These are phyloP conservation scores for Pterostichus madidus DNA, from an alignment of 2,888 invertebrate species.

Conservation along the genomic window DNA sequence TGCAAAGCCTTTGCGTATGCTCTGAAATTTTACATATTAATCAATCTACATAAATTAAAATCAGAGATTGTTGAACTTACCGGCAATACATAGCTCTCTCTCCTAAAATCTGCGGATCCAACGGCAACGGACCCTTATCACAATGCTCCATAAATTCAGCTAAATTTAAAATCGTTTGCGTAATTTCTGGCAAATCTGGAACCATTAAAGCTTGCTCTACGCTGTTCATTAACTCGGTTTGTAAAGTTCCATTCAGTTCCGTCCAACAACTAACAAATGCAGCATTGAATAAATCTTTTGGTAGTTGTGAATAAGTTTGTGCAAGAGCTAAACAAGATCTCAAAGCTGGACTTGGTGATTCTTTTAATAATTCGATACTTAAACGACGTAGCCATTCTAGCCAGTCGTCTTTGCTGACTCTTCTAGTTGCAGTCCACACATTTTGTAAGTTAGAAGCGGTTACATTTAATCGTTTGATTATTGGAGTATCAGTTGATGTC, in stretches of 20 bases:
- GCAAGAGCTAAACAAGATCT: constrained; percentile 94
- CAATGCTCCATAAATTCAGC: constrained; percentile 99
- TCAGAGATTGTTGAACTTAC: constrained; percentile 71
- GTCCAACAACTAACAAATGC: constrained; percentile 99
- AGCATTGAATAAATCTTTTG: constrained; percentile 97
- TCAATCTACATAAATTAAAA: constrained; percentile 25
- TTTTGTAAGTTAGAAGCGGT: constrained; percentile 91
- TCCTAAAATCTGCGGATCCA: constrained; percentile 92
- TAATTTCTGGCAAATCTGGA: constrained; percentile 96
- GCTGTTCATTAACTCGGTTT: constrained; percentile 91
- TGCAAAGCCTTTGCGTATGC: constrained; percentile 91
- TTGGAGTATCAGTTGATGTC: constrained; percentile 84
- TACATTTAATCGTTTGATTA: constrained; percentile 90
- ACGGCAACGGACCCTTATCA: constrained; percentile 95
- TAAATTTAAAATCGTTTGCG: constrained; percentile 96
- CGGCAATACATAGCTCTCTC: constrained; percentile 97
- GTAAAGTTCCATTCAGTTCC: constrained; percentile 89
- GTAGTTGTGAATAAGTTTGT: constrained; percentile 96
- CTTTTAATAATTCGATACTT: constrained; percentile 95
- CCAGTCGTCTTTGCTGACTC: constrained; percentile 99
- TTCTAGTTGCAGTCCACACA: constrained; percentile 94
- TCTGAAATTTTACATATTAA: constrained; percentile 69
- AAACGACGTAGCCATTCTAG: constrained; percentile 96
- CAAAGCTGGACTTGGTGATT: constrained; percentile 96
- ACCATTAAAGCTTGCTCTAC: constrained; percentile 94